Base-by-base conservation (phyloP, 2,797 vertebrate genomes). In the Momotus momota region DNA sequence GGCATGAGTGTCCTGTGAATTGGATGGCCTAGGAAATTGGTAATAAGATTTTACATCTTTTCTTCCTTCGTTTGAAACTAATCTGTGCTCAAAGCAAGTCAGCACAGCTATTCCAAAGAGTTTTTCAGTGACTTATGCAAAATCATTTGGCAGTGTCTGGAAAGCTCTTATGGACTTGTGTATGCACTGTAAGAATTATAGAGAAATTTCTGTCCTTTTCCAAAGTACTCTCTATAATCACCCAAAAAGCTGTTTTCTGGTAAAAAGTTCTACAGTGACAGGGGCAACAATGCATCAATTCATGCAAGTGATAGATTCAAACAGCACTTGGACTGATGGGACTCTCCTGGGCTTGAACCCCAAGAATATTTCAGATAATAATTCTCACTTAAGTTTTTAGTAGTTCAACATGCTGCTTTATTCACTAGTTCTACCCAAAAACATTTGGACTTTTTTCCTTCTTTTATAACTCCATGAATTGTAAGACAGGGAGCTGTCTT, bases 291-390 rank as follows among this genome's bases (percentile, higher is more conserved):
- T 12, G 8, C 27, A 49, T 60, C 69, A 49, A 11, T 13, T 20
- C 19, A 38, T 15, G 18, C 31, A 78, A 54, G 38, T 0, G 1
- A 54, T 75, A 88, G 26, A 33, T 81, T 82, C 43, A 57, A 94
- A 81, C 0, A 10, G 27, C 51, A 38, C 7, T 80, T 0, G 0
- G 31, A 58, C 8, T 8, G 13, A 52, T 33, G 33, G 13, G 26
- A 81, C 26, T 61, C 64, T 58, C 25, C 26, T 10, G 0, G 9
- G 15, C 5, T 11, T 78, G 46, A 40, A 78, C 33, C 71, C 23
- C 10, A 35, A 29, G 57, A 78, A 10, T 17, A 43, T 31, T 86
- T 75, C 51, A 78, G 72, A 74, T 18, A 78, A 22, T 20, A 13
- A 48, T 18, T 74, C 51, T 81, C 73, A 60, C 22, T 85, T 20